Conservation (phyloP, 2,797 vertebrate species). For the Ctenosaura bakeri region DNA sequence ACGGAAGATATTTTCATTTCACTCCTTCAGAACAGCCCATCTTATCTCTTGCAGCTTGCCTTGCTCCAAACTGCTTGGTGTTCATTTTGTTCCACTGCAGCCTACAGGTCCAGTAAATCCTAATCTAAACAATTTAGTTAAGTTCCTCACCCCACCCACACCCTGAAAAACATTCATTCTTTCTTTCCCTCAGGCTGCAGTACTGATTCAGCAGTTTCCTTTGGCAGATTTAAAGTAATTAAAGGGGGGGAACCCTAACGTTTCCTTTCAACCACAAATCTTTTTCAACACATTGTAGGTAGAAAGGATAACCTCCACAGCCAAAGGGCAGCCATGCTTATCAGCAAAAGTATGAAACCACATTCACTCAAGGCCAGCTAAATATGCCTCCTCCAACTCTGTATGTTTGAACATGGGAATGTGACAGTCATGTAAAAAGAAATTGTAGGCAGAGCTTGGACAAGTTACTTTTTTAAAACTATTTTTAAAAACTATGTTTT, state of each 20-base stretch:
- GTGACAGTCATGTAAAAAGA: background rate
- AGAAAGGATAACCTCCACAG: constrained; percentile 56
- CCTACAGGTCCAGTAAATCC: constrained; percentile 65
- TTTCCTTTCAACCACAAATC: constrained; percentile 71
- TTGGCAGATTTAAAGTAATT: constrained; percentile 71
- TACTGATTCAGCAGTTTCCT: constrained; percentile 66
- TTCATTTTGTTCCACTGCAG: constrained; percentile 59
- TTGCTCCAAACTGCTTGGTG: constrained; percentile 51
- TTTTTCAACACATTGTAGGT: constrained; percentile 65
- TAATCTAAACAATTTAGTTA: constrained; percentile 72
- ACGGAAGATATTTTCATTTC: constrained; percentile 23
- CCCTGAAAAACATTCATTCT: constrained; percentile 31
- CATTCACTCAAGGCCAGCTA: constrained; percentile 39
- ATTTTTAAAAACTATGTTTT: too few species aligned
- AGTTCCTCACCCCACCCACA: constrained; percentile 52
- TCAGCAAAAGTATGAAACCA: constrained; percentile 61
- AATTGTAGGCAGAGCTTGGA: too few species aligned
- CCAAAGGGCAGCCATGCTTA: constrained; percentile 60
- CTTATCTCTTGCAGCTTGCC: constrained; percentile 49
- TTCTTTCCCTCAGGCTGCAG: constrained; percentile 56
- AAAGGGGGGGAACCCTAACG: constrained; percentile 52
- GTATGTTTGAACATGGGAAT: background rate
- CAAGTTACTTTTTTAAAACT: too few species aligned
- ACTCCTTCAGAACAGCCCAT: constrained; percentile 40
- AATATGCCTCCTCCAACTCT: background rate